These are phyloP conservation scores for Temnothorax curvispinosus DNA, from an alignment of 1,140 invertebrate species.

Conservation along the genomic window DNA sequence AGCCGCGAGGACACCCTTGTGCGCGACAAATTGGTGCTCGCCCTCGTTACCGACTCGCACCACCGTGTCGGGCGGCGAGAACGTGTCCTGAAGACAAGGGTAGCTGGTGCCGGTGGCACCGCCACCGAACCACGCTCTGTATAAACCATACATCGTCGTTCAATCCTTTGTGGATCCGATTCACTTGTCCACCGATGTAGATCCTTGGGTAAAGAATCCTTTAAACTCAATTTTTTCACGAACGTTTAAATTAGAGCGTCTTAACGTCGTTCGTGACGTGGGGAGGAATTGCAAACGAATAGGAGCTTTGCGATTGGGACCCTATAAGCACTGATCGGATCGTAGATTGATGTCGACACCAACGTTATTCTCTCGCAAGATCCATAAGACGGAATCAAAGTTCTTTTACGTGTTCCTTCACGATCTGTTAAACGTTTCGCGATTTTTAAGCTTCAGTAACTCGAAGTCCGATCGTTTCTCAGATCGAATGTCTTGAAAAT, in stretches of 20 bases:
- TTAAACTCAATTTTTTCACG: not conserved
- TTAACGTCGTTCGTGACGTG: not conserved
- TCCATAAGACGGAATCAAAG: not conserved
- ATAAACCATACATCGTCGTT: constrained; percentile 85
- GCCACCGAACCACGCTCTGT: constrained; percentile 88
- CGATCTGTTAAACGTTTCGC: not conserved
- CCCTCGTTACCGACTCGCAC: constrained; percentile 88
- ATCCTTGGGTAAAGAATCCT: not conserved
- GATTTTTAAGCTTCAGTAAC: not conserved
- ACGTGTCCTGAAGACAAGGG: constrained; percentile 79
- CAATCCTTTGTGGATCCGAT: not conserved
- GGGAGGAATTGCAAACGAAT: not conserved
- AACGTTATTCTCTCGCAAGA: not conserved
- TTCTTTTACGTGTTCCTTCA: not conserved
- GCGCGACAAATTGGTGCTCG: constrained; percentile 89
- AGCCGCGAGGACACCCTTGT: constrained; percentile 88
- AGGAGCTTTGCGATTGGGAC: not conserved
- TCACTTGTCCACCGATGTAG: not conserved
- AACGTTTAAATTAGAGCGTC: not conserved
- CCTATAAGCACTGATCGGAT: not conserved
- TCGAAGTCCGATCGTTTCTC: not conserved
- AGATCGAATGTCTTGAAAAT: not conserved
- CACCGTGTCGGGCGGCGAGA: constrained; percentile 87
- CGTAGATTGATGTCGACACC: not conserved
- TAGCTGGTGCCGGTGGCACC: constrained; percentile 75